Evolutionary conservation across 2,888 invertebrate species (phyloP).

Genomic region (Plusia festucae): DNA sequence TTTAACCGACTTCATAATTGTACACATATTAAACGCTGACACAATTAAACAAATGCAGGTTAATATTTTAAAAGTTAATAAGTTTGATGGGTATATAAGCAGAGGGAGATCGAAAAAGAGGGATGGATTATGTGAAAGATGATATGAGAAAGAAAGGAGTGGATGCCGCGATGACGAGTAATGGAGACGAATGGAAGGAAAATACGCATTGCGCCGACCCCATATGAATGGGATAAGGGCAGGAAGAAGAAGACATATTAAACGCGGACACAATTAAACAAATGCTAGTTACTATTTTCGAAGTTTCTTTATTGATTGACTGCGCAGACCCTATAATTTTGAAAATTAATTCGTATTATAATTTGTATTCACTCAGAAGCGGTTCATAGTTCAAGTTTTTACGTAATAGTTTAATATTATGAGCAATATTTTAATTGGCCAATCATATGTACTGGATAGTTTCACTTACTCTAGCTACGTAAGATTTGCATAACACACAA

Average conservation of each 20-base stretch:
- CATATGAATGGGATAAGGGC: no score
- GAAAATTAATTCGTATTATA: constrained; percentile 71
- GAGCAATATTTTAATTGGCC: constrained; percentile 70
- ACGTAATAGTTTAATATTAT: constrained; percentile 68
- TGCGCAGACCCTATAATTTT: constrained; percentile 66
- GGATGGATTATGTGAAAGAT: no score
- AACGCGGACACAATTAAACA: constrained; percentile 34
- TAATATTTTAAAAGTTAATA: constrained; percentile 63
- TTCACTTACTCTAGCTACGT: constrained; percentile 59
- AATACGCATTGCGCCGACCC: no score
- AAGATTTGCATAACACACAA: constrained; percentile 56
- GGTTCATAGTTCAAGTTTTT: constrained; percentile 75
- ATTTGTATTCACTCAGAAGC: constrained; percentile 69
- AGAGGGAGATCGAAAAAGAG: no score
- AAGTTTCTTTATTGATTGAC: constrained; percentile 75
- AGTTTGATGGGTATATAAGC: no score
- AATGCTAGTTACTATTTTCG: constrained; percentile 46
- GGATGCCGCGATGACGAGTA: no score
- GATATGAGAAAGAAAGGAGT: no score
- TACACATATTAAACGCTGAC: constrained; percentile 9
- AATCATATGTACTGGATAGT: constrained; percentile 60
- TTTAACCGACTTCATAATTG: no score
- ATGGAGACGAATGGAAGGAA: no score
- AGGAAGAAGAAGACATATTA: no score
- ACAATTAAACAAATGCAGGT: constrained; percentile 45